These are phyloP conservation scores for Thamnaconus septentrionalis DNA, from an alignment of 2,113 vertebrate species.

Conservation along the genomic window DNA sequence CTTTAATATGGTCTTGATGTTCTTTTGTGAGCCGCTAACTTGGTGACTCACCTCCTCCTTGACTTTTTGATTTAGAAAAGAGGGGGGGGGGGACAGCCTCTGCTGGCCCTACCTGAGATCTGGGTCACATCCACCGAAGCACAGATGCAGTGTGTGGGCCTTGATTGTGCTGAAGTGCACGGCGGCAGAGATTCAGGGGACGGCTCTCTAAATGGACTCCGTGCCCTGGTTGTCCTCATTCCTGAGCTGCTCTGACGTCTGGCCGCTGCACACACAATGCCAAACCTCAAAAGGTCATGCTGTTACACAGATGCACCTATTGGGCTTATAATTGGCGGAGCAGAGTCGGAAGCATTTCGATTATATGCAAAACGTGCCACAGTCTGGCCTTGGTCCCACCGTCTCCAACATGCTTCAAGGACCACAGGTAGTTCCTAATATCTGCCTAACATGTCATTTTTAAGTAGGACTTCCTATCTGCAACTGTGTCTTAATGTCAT, in stretches of 20 bases:
- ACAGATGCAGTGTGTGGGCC: background rate
- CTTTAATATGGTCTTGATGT: conserved; percentile 11
- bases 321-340: background rate
- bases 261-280: conserved; percentile 15
- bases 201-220: conserved; percentile 33
- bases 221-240: conserved; percentile 23
- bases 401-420: too few species aligned
- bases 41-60: conserved; percentile 16
- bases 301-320: background rate
- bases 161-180: conserved; percentile 31
- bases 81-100: too few species aligned
- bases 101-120: background rate
- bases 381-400: too few species aligned
- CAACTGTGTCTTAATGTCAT: too few species aligned
- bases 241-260: conserved; percentile 16
- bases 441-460: too few species aligned
- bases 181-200: conserved; percentile 31
- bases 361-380: too few species aligned
- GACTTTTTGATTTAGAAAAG: conserved; percentile 24
- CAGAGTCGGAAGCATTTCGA: background rate
- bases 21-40: conserved; percentile 3
- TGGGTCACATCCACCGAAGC: conserved; percentile 11
- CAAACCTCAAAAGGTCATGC: conserved; percentile 9
- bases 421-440: too few species aligned
- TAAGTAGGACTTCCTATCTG: too few species aligned